Conservation (phyloP, 2,113 vertebrate species). For the Fukomys damarensis region DNA sequence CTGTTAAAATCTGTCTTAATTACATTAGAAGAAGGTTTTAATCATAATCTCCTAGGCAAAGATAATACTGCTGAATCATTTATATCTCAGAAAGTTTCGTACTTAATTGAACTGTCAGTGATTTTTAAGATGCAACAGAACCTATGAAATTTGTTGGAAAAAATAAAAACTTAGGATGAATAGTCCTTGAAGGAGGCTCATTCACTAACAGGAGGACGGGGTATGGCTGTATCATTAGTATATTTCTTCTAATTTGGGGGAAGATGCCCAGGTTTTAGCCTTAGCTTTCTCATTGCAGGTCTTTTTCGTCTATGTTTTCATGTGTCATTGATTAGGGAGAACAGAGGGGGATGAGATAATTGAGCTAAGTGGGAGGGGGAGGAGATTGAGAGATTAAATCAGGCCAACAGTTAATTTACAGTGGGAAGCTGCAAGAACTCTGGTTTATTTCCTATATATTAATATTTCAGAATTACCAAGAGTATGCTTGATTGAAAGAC, state of each 20-base stretch:
- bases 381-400: neutral
- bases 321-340: neutral
- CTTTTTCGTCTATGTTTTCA: neutral
- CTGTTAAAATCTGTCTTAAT: neutral
- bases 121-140: constrained; percentile 4
- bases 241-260: neutral
- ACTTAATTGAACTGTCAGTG: neutral
- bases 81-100: neutral
- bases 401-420: neutral
- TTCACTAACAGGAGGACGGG: neutral
- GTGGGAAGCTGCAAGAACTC: neutral
- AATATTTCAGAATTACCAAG: constrained; percentile 36
- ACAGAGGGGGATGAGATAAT: neutral
- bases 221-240: neutral
- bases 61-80: neutral
- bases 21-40: neutral
- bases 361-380: too few species aligned
- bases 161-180: neutral
- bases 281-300: constrained; percentile 14
- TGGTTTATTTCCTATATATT: constrained; percentile 6
- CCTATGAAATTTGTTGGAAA: neutral
- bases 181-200: neutral
- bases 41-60: neutral
- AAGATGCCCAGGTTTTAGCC: neutral
- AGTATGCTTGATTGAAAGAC: neutral